Evolutionary conservation across 2,797 vertebrate genomes (phyloP).

Genomic region (Lepilemur ruficaudatus): DNA sequence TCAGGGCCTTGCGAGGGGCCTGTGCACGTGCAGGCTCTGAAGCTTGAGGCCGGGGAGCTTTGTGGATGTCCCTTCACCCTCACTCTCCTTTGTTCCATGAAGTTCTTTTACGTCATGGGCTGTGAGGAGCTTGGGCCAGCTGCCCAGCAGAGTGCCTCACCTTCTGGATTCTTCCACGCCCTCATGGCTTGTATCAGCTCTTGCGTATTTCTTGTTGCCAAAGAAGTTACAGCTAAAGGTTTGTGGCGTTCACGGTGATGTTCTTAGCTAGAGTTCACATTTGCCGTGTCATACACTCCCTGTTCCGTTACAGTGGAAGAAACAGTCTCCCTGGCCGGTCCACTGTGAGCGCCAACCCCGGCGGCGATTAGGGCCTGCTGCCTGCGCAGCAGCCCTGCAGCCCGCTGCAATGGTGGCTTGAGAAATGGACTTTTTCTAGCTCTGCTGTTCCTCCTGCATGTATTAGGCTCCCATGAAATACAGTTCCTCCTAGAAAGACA

Average conservation of each 20-base stretch:
- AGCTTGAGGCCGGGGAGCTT: not conserved
- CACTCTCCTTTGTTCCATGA: not conserved
- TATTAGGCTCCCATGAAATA: not conserved
- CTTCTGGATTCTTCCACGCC: not conserved
- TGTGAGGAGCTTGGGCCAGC: not conserved
- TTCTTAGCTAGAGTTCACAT: not conserved
- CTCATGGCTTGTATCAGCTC: not conserved
- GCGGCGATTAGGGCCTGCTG: not conserved
- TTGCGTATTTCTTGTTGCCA: not conserved
- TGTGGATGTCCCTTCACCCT: not conserved
- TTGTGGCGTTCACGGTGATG: fast-evolving
- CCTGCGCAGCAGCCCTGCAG: not conserved
- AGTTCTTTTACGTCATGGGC: not conserved
- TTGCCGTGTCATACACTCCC: not conserved
- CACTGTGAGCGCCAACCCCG: too few relatives aligned
- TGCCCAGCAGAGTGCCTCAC: not conserved
- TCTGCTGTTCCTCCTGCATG: not conserved
- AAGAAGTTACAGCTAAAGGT: not conserved
- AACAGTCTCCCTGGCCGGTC: not conserved
- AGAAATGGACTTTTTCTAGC: not conserved
- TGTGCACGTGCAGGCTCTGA: not conserved
- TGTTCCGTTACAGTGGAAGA: not conserved
- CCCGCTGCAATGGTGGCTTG: not conserved
- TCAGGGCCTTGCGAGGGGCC: not conserved
- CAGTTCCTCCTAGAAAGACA: not conserved